Conservation (phyloP, 2,797 vertebrate species). For the Argya squamiceps region DNA sequence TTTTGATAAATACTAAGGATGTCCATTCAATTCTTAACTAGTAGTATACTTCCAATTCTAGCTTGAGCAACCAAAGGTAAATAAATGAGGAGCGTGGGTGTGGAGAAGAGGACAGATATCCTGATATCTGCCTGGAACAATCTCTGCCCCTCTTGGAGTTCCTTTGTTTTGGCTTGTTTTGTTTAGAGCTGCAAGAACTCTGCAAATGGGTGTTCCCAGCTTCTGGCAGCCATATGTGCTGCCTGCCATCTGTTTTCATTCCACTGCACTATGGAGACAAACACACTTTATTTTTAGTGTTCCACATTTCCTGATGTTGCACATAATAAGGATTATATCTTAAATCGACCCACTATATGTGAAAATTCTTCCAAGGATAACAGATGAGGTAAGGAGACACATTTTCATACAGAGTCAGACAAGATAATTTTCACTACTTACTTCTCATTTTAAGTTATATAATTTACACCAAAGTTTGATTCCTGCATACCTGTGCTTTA, state of each 20-base stretch:
- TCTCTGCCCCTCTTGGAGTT: background rate
- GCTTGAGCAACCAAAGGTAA: background rate
- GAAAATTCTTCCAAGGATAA: background rate
- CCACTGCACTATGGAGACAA: conserved; percentile 20
- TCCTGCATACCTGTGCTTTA: background rate
- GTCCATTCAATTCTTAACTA: background rate
- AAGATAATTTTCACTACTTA: background rate
- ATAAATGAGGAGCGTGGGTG: rapidly evolving
- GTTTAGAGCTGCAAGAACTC: conserved; percentile 28
- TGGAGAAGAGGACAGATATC: background rate
- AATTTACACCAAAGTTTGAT: background rate
- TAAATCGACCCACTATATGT: background rate
- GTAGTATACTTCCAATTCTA: background rate
- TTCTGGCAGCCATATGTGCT: conserved; percentile 39
- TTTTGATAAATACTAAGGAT: background rate
- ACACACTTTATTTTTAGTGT: conserved; percentile 39
- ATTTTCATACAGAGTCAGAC: background rate
- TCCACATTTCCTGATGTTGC: conserved; percentile 1
- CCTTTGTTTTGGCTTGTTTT: conserved; percentile 35
- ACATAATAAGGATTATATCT: background rate
- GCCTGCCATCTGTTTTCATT: conserved; percentile 56
- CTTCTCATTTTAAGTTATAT: background rate
- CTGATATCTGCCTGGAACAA: background rate
- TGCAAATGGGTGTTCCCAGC: conserved; percentile 23
- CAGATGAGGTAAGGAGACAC: background rate